Percentiles rank a stretch among this genome's conserved stretches.
Conservation (phyloP, 1,140 invertebrate species). For the Leptestheria dahalacensis region DNA sequence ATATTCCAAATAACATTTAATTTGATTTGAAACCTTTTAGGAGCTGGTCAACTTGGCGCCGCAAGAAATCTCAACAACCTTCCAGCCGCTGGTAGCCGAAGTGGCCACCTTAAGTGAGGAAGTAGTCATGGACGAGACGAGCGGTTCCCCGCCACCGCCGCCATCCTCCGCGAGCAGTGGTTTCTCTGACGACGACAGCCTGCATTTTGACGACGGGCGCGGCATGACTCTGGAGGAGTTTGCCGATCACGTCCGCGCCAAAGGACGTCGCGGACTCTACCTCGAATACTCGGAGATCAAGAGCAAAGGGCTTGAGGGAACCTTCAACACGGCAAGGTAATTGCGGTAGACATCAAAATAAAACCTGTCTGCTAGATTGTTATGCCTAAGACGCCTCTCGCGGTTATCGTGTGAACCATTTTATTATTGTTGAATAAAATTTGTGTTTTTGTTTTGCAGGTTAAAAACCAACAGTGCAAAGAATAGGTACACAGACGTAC, state of each 20-base stretch:
- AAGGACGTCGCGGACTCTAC: constrained; percentile 60
- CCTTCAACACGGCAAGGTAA: constrained; percentile 42
- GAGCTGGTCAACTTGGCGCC: background rate
- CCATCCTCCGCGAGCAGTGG: constrained; percentile 60
- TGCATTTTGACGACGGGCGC: constrained; percentile 45
- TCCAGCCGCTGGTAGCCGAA: constrained; percentile 13
- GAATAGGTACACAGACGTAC: constrained; percentile 90
- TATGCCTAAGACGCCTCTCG: background rate
- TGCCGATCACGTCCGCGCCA: constrained; percentile 52
- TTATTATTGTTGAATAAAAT: no score
- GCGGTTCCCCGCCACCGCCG: constrained; percentile 46
- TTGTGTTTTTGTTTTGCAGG: constrained; percentile 32
- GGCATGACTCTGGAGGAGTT: constrained; percentile 58
- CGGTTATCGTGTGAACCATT: no score
- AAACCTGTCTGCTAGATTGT: no score
- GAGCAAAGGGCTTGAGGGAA: constrained; percentile 60
- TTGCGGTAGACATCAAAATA: background rate
- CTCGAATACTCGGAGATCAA: constrained; percentile 74
- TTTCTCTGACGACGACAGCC: constrained; percentile 72
- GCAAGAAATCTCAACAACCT: background rate
- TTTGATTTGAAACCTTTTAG: constrained; percentile 1
- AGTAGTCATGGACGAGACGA: constrained; percentile 3
- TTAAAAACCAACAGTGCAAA: constrained; percentile 68
- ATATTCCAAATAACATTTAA: background rate
- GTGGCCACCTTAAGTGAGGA: constrained; percentile 15